Conservation (phyloP, 2,888 invertebrate genomes). For the Hipparchia sbordonii region DNA sequence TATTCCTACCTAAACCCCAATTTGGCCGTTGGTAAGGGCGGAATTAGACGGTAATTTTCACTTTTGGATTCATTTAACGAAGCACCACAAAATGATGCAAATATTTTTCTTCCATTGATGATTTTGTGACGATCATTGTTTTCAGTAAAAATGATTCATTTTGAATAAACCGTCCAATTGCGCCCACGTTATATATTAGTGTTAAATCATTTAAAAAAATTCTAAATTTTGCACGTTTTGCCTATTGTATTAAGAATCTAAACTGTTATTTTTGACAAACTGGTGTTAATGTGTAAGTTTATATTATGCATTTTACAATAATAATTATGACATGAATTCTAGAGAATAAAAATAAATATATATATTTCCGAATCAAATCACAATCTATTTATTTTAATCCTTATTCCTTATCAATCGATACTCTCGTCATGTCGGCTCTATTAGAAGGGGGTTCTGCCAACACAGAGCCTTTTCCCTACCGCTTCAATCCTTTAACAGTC, state of each 20-base stretch:
- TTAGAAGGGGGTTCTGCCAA: too few relatives aligned
- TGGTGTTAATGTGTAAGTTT: slow-evolving; percentile 33
- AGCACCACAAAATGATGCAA: too few relatives aligned
- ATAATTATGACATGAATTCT: slow-evolving; percentile 40
- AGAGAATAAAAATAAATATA: slow-evolving; percentile 28
- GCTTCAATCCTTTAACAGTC: too few relatives aligned
- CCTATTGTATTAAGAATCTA: slow-evolving; percentile 16
- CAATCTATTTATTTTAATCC: not conserved
- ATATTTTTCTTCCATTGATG: too few relatives aligned
- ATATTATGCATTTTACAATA: slow-evolving; percentile 25
- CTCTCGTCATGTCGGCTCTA: too few relatives aligned
- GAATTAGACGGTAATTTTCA: too few relatives aligned
- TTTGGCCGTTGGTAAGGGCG: too few relatives aligned
- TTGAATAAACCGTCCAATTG: not conserved
- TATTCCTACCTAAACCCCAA: too few relatives aligned
- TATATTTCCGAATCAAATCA: slow-evolving; percentile 24
- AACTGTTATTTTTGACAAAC: slow-evolving; percentile 8
- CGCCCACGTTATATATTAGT: not conserved
- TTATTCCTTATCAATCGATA: not conserved
- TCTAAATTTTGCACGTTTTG: not conserved
- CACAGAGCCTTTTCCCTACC: too few relatives aligned
- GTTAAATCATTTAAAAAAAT: not conserved
- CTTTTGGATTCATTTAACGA: too few relatives aligned
- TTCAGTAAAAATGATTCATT: not conserved
- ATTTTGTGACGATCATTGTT: not conserved